Evolutionary conservation across 1,140 invertebrate genomes (phyloP).

Genomic region (Manduca sexta): DNA sequence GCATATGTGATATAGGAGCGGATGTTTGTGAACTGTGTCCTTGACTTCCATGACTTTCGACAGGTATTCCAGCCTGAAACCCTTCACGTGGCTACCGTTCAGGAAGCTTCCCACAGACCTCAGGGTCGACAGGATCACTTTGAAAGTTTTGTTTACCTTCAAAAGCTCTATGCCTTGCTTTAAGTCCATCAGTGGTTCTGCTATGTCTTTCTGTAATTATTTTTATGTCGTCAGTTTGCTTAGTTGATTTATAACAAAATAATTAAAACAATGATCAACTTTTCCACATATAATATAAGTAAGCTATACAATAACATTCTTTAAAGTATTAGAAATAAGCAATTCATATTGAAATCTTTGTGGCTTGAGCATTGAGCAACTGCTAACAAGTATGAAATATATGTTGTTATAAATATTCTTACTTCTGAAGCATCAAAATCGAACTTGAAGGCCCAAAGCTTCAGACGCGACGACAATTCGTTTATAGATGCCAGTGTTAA

Average conservation of each 20-base stretch:
- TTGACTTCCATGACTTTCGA: constrained; percentile 99
- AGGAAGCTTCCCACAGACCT: constrained; percentile 97
- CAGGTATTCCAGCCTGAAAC: constrained; percentile 98
- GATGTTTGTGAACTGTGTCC: constrained; percentile 99
- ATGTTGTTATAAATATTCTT: constrained; percentile 24
- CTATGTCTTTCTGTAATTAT: constrained; percentile 88
- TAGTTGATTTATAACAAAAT: no score
- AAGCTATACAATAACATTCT: no score
- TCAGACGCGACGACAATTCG: constrained; percentile 94
- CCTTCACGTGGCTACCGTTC: constrained; percentile 95
- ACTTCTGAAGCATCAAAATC: constrained; percentile 98
- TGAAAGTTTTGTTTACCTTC: constrained; percentile 94
- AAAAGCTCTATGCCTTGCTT: constrained; percentile 96
- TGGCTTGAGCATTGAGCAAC: no score
- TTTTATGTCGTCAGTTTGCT: no score
- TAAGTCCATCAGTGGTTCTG: constrained; percentile 98
- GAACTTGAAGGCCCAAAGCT: constrained; percentile 98
- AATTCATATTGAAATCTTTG: no score
- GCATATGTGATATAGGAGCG: constrained; percentile 96
- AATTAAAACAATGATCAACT: no score
- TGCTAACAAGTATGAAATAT: no score
- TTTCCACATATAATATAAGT: no score
- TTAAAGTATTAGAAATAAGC: no score
- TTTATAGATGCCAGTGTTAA: constrained; percentile 96
- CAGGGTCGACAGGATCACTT: constrained; percentile 93